These are phyloP conservation scores for Stictonetta naevosa DNA, from an alignment of 2,113 vertebrate genomes.

Conservation along the genomic window DNA sequence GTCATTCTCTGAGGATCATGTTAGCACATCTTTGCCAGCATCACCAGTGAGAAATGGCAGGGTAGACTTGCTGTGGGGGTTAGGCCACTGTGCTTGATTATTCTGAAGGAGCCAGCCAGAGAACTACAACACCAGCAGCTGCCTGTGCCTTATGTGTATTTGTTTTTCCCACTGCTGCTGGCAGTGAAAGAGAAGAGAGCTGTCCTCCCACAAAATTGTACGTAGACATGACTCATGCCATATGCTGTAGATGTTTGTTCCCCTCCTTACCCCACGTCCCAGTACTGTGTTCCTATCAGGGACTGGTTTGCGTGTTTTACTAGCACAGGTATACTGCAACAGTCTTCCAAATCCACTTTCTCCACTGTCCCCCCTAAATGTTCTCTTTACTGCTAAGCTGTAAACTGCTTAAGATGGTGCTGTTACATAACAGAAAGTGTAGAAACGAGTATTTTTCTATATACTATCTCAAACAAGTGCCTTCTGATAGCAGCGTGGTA, in stretches of 20 bases:
- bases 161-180: not conserved
- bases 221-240: not conserved
- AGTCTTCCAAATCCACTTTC: not conserved
- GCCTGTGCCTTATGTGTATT: not conserved
- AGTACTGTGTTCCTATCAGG: not conserved
- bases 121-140: not conserved
- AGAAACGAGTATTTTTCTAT: not conserved
- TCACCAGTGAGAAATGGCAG: not conserved
- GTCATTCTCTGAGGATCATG: not conserved
- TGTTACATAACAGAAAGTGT: not conserved
- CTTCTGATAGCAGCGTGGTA: not conserved
- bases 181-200: not conserved
- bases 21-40: not conserved
- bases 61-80: not conserved
- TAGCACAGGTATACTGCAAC: not conserved
- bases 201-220: slow-evolving; percentile 5
- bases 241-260: not conserved
- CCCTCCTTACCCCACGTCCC: not conserved
- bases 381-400: not conserved
- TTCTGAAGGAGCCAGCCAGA: not conserved
- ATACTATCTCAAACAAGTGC: not conserved
- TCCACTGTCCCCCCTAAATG: not conserved
- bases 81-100: not conserved
- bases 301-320: not conserved
- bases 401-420: not conserved